Evolutionary conservation across 2,113 vertebrate species (phyloP).

Genomic region (Cryptoleucopteryx plumbea): DNA sequence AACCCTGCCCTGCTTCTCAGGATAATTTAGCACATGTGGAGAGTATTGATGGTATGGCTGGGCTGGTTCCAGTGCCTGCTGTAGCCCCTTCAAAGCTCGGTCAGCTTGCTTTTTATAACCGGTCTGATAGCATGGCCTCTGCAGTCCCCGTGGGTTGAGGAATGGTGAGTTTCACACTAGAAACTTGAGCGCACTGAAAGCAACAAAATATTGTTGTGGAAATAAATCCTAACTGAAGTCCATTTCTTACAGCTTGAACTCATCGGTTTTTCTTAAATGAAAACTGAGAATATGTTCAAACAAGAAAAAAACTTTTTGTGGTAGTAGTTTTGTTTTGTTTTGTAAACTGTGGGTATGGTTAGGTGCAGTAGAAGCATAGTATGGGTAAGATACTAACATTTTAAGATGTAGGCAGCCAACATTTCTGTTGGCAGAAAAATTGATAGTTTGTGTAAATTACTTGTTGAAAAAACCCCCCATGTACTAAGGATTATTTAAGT

Average conservation of each 20-base stretch:
- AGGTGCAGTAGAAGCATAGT: not conserved
- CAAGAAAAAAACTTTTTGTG: not conserved
- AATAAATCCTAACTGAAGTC: not conserved
- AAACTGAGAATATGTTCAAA: not conserved
- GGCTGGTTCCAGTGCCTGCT: not conserved
- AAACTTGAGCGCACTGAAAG: not conserved
- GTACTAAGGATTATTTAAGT: not conserved
- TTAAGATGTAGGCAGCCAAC: not conserved
- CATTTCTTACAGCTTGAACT: not conserved
- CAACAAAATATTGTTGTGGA: not conserved
- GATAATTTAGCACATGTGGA: not conserved
- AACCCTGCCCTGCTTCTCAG: not conserved
- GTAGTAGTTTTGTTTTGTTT: not conserved
- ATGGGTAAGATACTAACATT: not conserved
- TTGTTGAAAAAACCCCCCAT: accelerated
- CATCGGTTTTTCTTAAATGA: not conserved
- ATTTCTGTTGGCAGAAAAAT: not conserved
- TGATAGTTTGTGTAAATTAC: not conserved
- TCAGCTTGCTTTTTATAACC: not conserved
- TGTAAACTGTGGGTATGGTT: not conserved
- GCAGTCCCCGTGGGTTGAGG: accelerated
- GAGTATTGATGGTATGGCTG: not conserved
- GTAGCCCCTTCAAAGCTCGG: not conserved
- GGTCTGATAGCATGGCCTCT: not conserved
- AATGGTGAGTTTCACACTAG: not conserved